A percentile compares a stretch with the other conserved stretches of the same genome.
phyloP scores from a whole-genome alignment of 2,888 invertebrate genomes.

The Andrena praecox region DNA sequence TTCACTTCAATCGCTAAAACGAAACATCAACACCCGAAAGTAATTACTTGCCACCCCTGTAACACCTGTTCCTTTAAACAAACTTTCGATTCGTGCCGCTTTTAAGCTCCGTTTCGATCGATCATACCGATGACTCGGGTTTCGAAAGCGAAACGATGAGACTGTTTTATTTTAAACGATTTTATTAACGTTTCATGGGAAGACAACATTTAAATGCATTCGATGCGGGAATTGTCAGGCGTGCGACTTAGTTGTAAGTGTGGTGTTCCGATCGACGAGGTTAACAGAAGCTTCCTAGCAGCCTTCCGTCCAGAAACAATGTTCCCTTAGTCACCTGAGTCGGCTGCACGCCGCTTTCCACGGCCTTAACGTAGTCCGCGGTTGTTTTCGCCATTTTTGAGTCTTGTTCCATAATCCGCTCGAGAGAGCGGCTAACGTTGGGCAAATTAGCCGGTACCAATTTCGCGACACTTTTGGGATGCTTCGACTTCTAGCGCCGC shows the following conservation, averaged over 20 bases:
- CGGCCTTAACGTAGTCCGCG: constrained; percentile 79
- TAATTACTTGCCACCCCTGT: background rate
- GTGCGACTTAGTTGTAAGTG: too few species aligned
- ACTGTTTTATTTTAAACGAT: background rate
- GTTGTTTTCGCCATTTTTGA: constrained; percentile 55
- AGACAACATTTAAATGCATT: background rate
- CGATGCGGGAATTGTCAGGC: too few species aligned
- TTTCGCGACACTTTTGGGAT: background rate
- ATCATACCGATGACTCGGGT: background rate
- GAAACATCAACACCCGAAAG: background rate
- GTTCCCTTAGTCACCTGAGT: constrained; percentile 76
- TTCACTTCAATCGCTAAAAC: background rate
- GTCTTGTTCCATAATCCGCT: constrained; percentile 40
- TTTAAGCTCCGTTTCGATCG: background rate
- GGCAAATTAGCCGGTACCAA: background rate
- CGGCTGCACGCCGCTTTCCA: constrained; percentile 79
- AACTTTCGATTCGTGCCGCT: background rate
- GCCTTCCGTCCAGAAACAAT: background rate
- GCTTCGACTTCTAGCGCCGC: background rate
- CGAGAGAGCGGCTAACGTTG: background rate
- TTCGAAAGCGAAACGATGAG: background rate
- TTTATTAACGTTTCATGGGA: background rate
- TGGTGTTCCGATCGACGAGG: too few species aligned
- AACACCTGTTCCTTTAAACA: background rate
- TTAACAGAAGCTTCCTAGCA: background rate